Conservation (phyloP, 1,140 invertebrate species). For the Lordiphosa mommai region DNA sequence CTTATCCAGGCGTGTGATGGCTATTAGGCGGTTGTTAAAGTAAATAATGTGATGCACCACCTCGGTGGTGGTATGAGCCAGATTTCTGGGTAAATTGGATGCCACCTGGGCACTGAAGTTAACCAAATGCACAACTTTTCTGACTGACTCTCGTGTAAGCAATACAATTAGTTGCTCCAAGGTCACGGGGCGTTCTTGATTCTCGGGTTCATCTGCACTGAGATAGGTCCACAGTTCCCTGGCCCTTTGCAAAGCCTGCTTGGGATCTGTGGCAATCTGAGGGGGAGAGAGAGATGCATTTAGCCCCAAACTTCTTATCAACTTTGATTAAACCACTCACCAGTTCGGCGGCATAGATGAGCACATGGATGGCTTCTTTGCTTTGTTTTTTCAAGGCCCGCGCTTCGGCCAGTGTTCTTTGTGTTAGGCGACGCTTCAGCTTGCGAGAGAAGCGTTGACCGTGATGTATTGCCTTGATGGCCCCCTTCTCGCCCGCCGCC, state of each 20-base stretch:
- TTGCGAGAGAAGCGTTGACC: conserved; percentile 86
- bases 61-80: conserved; percentile 66
- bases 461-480: conserved; percentile 86
- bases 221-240: conserved; percentile 85
- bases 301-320: background rate
- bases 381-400: conserved; percentile 88
- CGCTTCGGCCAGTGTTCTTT: conserved; percentile 86
- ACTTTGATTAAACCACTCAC: conserved; percentile 80
- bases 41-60: conserved; percentile 70
- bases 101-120: conserved; percentile 84
- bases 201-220: conserved; percentile 89
- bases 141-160: conserved; percentile 86
- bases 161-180: conserved; percentile 88
- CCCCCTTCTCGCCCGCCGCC: conserved; percentile 47
- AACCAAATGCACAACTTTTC: conserved; percentile 87
- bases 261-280: conserved; percentile 88
- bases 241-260: conserved; percentile 86
- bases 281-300: background rate
- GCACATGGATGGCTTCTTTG: conserved; percentile 87
- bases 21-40: conserved; percentile 68
- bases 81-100: conserved; percentile 81
- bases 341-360: conserved; percentile 87
- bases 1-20: conserved; percentile 67
- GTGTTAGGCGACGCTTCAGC: conserved; percentile 85
- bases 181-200: conserved; percentile 88